Base-by-base conservation (phyloP, 2,113 vertebrate genomes). In the Aramus guarauna region DNA sequence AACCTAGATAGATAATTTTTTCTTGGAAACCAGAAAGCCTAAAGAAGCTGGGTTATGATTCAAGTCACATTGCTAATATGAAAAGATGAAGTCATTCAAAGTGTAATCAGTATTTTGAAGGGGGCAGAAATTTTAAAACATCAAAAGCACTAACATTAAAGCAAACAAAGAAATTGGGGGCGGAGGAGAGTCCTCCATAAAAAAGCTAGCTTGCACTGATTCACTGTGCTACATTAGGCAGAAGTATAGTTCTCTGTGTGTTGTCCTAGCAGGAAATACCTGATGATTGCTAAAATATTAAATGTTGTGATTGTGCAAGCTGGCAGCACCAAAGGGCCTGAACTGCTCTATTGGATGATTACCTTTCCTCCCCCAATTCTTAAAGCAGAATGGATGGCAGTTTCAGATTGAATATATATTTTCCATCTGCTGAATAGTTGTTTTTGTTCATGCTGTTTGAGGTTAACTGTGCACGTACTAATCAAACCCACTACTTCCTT, bases 401-500 rank as follows among this genome's bases (percentile, higher is more conserved):
- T 98, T 98, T 98, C 97, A 97, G 81, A 91, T 97, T 98, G 97
- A 98, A 91, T 98, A 94, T 50, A 45, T 91, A 96, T 98, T 98
- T 98, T 98, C 98, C 98, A 98, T 95, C 90, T 96, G 91, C 96
- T 97, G 97, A 98, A 98, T 83, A 94, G 91, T 97, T 97, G 98
- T 97, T 98, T 98, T 98, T 98, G 97, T 91, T 98, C 97, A 82
- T 90, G 92, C 95, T 97, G 94, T 85, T 98, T 98, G 97, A 98
- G 97, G 97, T 98, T 97, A 97, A 94, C 80, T 96, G 84, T 95
- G 77, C 95, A 98, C 97, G 96, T 97, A 98, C 91, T 96, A 94
- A 97, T 96, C 95, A 97, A 98, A 97, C 98, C 98, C 97, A 98
- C 98, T 94, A 74, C 95, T 98, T 98, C 98, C 98, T 98, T 98